Base-by-base conservation (phyloP, 2,113 vertebrate genomes). In the Alligator mississippiensis region DNA sequence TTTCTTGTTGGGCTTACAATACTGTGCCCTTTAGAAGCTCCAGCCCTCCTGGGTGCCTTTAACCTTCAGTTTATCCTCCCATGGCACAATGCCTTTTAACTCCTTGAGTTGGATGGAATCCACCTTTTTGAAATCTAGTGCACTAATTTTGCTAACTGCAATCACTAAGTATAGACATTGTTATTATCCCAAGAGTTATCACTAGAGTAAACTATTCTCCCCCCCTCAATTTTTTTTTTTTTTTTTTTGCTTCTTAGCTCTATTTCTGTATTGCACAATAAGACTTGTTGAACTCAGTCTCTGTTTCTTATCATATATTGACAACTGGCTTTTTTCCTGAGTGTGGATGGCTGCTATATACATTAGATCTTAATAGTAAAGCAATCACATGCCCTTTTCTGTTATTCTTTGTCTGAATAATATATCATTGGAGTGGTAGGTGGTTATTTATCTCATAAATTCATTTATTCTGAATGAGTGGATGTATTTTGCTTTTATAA, bases 141-240 rank as follows among this genome's bases (percentile, higher is more conserved):
- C 47, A 47, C 47, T 9, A 47, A 47, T 47, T 8, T 47, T 47
- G 47, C 47, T 47, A 47, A 47, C 9, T 47, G 47, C 47, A 72
- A 4, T 61, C 19, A 28, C 4, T 25, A 58, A 60, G 9, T n/a
- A 6, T 62, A 19, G 24, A 88, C 34, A 87, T 75, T 85, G 2
- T 27, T 6, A 75, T 55, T 57, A 47, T 17, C 3, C 27, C 1
- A 85, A 86, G 59, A 55, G 61, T 66, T 76, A 3, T 57, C 61
- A 5, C 4, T 76, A 14, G 2, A 57, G 66, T 9, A 0, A 0
- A 83, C 63, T 30, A 47, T 9, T 47, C 47, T 47, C 9, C 7
- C 47, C 47, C 47, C 76, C 30, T 1, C 77, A 82, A 62, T 64
- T 66, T 79, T 78, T 66, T 79, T 78, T 82, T 21, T 4, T 0